Evolutionary conservation across 2,113 vertebrate genomes (phyloP), one percentile per base, ranked within the genome.

Genomic region (Probosciger aterrimus): DNA sequence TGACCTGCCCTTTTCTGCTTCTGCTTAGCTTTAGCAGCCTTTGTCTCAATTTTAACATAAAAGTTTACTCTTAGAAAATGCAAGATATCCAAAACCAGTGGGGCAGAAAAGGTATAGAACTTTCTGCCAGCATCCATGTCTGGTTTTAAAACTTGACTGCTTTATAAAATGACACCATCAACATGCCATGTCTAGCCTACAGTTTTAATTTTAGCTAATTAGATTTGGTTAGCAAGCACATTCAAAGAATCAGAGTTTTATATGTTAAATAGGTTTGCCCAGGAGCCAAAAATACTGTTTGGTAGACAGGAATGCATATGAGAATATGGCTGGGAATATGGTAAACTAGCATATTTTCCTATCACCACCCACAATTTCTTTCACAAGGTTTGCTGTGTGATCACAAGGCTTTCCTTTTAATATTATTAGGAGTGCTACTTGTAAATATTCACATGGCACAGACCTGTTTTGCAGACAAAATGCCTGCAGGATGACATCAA

Each of bases 201-300:
- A n/a, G 46, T 59, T 88, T 78, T 88, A 78, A 81, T 55, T 41
- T 7, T 16, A 47, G 50, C 27, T 95, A 96, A 93, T 90, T 86
- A 86, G 14, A 88, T 62, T 24, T 73, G 17, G 64, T 74, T 90
- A 86, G 73, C 68, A 95, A 93, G 49, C 27, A 68, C n/a, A 63
- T 88, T 62, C 59, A 95, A 93, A 91, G 76, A 70, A 95, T 70
- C 27, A 37, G 18, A 65, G 74, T 57, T 96, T 92, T 55, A 9
- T 81, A 71, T 86, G 82, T 31, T 94, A 92, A 86, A 57, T 8
- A 92, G 31, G 31, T 67, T 68, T 37, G 68, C 69, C 82, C 17
- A 6, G 65, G 10, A 94, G 88, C n/a, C 41, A 88, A 63, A 74
- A 88, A 33, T 68, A 75, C 46, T 71, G 39, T 70, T 78, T 88